Base-by-base conservation (phyloP, 2,113 vertebrate species). In the Meleagris gallopavo region DNA sequence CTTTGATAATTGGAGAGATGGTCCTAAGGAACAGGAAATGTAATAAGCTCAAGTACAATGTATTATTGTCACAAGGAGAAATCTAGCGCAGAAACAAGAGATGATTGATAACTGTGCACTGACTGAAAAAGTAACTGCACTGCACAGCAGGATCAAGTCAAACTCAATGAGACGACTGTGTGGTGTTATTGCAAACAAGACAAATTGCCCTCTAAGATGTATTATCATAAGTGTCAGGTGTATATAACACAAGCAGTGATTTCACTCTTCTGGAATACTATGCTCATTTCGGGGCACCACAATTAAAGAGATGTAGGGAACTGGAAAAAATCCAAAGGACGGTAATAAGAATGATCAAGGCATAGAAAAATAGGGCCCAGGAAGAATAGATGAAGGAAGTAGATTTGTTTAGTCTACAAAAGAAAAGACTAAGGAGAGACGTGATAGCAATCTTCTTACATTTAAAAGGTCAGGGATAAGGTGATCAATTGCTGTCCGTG, bases 381-480 rank as follows among this genome's bases (percentile, higher is more conserved):
- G 77, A 96, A 94, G 90, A 82, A 61, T 1, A 93, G 83, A 90
- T 93, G 81, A 94, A 95, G 84, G 90, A 94, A 94, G 83, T 52
- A 93, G 83, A 90, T 93, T 97, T 96, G 95, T 96, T 97, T 97
- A 97, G 96, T 97, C 95, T 97, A 87, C 70, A 73, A 48, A 92
- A 92, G 21, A 78, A 43, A 95, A 93, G 77, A 90, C 77, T 89
- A 88, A 85, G 90, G 65, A 83, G 80, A 89, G 54, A 87, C 2
- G 9, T 82, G 90, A 96, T 69, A 82, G 66, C 66, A 79, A 76
- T 92, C 70, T 88, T 93, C 57, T 89, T 46, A 69, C 43, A 72
- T 96, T 45, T 75, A 82, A 84, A 82, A 92, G 86, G 83, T 81
- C 89, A 88, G 60, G 70, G 81, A 57, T n/a, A 94, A 87, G 55